Conservation (phyloP, 1,140 invertebrate species). For the Rhagoletis zephyria region DNA sequence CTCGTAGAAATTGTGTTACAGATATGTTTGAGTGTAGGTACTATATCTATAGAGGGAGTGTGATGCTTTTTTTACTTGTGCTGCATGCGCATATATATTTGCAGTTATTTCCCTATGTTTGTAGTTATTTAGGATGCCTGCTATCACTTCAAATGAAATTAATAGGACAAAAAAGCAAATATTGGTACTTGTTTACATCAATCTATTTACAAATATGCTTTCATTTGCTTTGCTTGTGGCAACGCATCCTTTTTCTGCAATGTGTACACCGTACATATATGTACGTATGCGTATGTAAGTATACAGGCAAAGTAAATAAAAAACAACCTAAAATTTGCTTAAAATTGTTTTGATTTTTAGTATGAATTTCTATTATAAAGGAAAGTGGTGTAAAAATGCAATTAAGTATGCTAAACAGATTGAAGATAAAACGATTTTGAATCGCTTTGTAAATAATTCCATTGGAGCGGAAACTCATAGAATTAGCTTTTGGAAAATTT, state of each 20-base stretch:
- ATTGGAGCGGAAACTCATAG: no score
- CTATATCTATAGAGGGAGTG: no score
- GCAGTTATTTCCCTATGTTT: neutral
- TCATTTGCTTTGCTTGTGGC: constrained; percentile 12
- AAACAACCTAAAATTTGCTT: neutral
- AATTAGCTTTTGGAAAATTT: no score
- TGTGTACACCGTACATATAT: neutral
- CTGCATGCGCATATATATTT: no score
- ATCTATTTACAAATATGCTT: constrained; percentile 28
- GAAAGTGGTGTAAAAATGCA: neutral
- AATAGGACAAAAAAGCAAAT: constrained; percentile 19
- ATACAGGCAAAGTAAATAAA: neutral
- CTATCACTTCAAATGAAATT: constrained; percentile 33
- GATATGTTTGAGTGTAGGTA: no score
- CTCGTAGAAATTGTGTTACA: neutral
- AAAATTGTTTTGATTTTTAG: neutral
- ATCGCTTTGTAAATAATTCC: neutral
- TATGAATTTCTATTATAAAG: neutral
- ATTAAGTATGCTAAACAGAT: constrained; percentile 5
- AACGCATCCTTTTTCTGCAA: neutral
- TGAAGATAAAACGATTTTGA: neutral
- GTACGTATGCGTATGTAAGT: no score
- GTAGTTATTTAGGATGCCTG: neutral
- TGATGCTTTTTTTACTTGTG: no score
- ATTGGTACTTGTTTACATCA: neutral